Percentiles rank a stretch among this genome's conserved stretches.
phyloP scores from a whole-genome alignment of 2,888 invertebrate species.

The Scelioninae gen. 1 region DNA sequence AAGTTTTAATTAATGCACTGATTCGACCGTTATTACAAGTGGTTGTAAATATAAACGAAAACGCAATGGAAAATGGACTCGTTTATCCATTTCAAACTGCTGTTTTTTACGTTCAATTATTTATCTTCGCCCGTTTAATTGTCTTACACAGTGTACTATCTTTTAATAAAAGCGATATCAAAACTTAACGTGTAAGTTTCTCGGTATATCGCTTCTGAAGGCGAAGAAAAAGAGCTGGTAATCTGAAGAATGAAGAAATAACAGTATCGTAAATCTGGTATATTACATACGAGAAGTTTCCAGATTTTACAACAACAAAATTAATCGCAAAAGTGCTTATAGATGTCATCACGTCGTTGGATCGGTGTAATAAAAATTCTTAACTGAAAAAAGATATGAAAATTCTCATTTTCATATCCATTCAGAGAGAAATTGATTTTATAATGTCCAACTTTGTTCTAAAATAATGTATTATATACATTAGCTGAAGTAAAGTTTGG shows the following conservation, averaged over 20 bases:
- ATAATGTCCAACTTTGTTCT: too few species aligned
- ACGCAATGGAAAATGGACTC: neutral
- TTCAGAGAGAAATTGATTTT: too few species aligned
- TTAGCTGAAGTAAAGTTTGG: too few species aligned
- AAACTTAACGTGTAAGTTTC: neutral
- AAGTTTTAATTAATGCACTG: slow-evolving; percentile 64
- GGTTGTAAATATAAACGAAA: slow-evolving; percentile 27
- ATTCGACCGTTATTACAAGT: slow-evolving; percentile 41
- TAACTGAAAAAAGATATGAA: neutral
- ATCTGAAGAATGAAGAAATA: slow-evolving; percentile 20
- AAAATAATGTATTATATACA: too few species aligned
- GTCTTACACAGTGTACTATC: neutral
- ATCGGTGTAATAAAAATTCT: slow-evolving; percentile 13
- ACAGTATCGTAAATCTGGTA: slow-evolving; percentile 25
- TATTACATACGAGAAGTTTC: slow-evolving; percentile 8
- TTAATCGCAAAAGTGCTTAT: slow-evolving; percentile 19
- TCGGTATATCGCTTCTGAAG: slow-evolving; percentile 1
- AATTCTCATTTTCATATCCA: too few species aligned
- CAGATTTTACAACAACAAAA: slow-evolving; percentile 9
- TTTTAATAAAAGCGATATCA: slow-evolving; percentile 8
- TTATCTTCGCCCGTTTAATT: neutral
- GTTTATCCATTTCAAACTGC: neutral
- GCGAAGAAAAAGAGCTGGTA: slow-evolving; percentile 5
- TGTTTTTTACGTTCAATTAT: slow-evolving; percentile 1
- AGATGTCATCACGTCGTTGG: slow-evolving; percentile 5